These are phyloP conservation scores for Rugalucina vietnamica DNA, from an alignment of 2,888 invertebrate genomes.

Conservation along the genomic window DNA sequence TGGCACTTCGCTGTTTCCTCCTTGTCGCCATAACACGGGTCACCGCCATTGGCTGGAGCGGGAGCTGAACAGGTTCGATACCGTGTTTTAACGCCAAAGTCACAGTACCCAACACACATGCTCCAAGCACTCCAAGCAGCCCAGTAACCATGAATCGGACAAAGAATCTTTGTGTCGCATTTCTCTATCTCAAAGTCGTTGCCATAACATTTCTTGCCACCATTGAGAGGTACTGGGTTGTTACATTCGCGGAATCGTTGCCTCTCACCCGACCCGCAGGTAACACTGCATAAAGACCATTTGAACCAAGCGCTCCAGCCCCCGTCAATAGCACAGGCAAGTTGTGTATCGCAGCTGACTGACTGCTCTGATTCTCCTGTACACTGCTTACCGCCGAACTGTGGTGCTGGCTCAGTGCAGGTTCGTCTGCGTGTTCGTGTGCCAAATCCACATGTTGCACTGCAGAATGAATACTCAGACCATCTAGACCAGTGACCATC, in stretches of 20 bases:
- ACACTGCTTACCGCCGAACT: constrained; percentile 46
- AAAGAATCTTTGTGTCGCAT: constrained; percentile 29
- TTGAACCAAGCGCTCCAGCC: constrained; percentile 48
- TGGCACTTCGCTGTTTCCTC: constrained; percentile 28
- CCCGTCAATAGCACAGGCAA: constrained; percentile 44
- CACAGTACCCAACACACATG: constrained; percentile 29
- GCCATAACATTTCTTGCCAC: constrained; percentile 35
- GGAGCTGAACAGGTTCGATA: constrained; percentile 43
- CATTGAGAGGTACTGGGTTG: constrained; percentile 8
- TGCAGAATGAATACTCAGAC: constrained; percentile 38
- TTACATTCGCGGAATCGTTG: not conserved
- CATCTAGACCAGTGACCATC: constrained; percentile 53
- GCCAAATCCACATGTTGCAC: constrained; percentile 41
- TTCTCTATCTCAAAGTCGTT: constrained; percentile 6
- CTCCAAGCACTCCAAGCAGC: constrained; percentile 37
- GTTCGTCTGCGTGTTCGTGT: constrained; percentile 25
- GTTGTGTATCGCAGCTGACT: constrained; percentile 25
- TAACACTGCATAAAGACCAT: constrained; percentile 45
- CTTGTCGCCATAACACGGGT: constrained; percentile 28
- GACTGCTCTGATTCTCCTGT: constrained; percentile 36
- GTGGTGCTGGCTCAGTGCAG: constrained; percentile 48
- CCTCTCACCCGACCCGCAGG: constrained; percentile 35
- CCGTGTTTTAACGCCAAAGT: constrained; percentile 25
- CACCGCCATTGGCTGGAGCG: constrained; percentile 37
- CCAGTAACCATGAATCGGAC: constrained; percentile 45